phyloP scores from a whole-genome alignment of 2,113 vertebrate genomes.

The Psilopogon haemacephalus region DNA sequence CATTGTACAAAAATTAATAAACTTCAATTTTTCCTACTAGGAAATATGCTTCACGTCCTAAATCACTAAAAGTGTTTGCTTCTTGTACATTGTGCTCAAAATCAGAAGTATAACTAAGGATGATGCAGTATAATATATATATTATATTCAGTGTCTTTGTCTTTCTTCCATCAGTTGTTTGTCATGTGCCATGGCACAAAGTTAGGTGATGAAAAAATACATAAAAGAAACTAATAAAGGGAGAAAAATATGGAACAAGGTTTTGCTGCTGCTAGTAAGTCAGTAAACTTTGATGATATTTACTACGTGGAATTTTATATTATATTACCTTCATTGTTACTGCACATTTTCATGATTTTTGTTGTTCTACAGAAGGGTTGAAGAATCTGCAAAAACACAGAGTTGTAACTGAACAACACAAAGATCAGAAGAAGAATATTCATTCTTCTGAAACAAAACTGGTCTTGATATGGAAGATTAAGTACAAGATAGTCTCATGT shows the following conservation, averaged over 20 bases:
- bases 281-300: neutral
- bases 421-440: neutral
- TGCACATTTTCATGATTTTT: neutral
- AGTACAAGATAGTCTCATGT: neutral
- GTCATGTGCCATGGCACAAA: neutral
- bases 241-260: neutral
- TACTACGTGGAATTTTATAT: neutral
- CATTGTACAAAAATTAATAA: too few relatives aligned
- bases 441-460: neutral
- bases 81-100: too few relatives aligned
- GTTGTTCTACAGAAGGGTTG: neutral
- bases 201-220: neutral
- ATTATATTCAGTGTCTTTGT: neutral
- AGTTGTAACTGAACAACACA: constrained; percentile 9
- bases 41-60: too few relatives aligned
- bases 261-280: neutral
- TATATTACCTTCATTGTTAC: neutral
- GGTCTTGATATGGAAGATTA: neutral
- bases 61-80: too few relatives aligned
- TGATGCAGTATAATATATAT: neutral
- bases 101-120: too few relatives aligned
- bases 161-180: neutral
- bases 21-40: too few relatives aligned
- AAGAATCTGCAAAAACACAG: neutral
- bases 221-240: neutral